Base-by-base conservation (phyloP, 1,140 invertebrate species). In the Aphis gossypii region DNA sequence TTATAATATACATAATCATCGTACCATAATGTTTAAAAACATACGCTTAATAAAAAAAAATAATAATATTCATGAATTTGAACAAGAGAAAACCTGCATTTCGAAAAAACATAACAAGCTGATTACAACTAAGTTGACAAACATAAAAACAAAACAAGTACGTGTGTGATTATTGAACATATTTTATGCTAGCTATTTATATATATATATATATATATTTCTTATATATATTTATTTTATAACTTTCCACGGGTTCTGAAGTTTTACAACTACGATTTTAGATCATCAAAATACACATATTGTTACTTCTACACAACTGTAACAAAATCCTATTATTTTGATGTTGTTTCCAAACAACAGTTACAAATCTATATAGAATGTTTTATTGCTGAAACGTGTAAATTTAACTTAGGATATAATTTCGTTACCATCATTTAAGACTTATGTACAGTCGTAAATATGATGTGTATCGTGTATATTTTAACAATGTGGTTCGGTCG, bases 261-360 rank as follows among this genome's bases (percentile, higher is more conserved):
- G 60, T 76, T 76, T 35, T 76, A 76, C 60, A 76, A 76, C 60
- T 76, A 76, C 4, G 14, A n/a, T 76, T 76, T 76, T 76, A 76
- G 60, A 76, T 76, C 60, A 76, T 76, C 30, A 76, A n/a, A 76
- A 76, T 14, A n/a, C 60, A 76, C 5, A 76, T 76, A 76, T 35
- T 68, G 14, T 76, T n/a, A 76, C 14, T 76, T 6, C 30, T 76
- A n/a, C 4, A 18, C 60, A 14, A n/a, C 30, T 14, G n/a, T 18
- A 76, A 76, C 60, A 76, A 76, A 76, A 18, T 76, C 60, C 60
- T 76, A 76, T 76, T 76, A 76, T 76, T 76, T 76, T 76, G 30
- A 76, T 76, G 60, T 76, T n/a, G 60, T 76, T 76, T 76, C 60
- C 14, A 76, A 76, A 76, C 60, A 76, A 30, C n/a, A 76, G 60